Evolutionary conservation across 2,797 vertebrate species (phyloP).

Genomic region (Trichosurus vulpecula): DNA sequence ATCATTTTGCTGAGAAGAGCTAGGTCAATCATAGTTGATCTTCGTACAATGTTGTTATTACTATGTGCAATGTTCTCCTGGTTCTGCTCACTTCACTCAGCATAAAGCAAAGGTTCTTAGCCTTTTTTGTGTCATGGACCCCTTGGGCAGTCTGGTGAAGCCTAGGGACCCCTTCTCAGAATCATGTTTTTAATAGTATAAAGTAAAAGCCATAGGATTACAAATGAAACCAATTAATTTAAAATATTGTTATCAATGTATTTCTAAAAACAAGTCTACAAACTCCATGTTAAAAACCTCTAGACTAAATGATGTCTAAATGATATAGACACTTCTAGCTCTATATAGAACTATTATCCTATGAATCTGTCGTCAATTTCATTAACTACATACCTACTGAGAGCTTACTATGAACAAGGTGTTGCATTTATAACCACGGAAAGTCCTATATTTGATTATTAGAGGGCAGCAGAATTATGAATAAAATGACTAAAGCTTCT

Average conservation of each 20-base stretch:
- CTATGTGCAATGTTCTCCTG: no score
- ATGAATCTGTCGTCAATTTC: neutral
- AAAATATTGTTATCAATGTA: neutral
- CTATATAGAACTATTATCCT: neutral
- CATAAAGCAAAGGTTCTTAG: neutral
- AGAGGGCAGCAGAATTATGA: neutral
- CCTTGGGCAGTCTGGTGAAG: neutral
- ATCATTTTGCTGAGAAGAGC: no score
- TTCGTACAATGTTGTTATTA: no score
- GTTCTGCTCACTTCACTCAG: neutral
- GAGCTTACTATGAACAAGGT: neutral
- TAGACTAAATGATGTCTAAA: neutral
- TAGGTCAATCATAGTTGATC: no score
- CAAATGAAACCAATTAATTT: neutral
- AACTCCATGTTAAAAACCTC: neutral
- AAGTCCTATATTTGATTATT: neutral
- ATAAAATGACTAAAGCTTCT: neutral
- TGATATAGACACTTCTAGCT: neutral
- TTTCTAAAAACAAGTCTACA: neutral
- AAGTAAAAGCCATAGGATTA: neutral
- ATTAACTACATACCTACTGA: neutral
- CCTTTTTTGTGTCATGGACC: neutral
- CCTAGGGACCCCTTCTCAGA: neutral
- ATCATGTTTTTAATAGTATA: neutral
- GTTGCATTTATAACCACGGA: neutral